Evolutionary conservation across 1,140 invertebrate genomes (phyloP), one percentile per base, ranked within the genome.

Genomic region (Drosophila navojoa): DNA sequence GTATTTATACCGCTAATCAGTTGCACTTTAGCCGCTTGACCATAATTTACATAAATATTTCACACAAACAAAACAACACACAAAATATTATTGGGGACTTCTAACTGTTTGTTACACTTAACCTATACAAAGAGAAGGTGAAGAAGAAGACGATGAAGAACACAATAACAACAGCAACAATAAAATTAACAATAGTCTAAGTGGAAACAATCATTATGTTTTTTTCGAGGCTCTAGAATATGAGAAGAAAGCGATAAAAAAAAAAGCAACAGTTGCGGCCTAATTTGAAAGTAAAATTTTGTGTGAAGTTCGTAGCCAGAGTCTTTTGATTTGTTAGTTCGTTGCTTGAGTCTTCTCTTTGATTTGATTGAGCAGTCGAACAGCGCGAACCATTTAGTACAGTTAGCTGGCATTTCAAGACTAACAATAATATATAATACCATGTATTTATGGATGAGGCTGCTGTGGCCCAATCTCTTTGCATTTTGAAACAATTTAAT

Each of bases 231-330:
- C 22, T 57, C 74, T 57, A 82, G 82, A 82, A 82, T 53, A 32
- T 82, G 79, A 79, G 82, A 87, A 89, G 79, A 87, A 89, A 87
- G 84, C 84, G 84, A 87, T 87, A 87, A 87, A 87, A 89, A 87
- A 87, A 89, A 38, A 38, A 87, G 82, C 82, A 87, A 87, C 82
- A 87, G 82, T 74, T 87, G 84, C 84, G 84, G 84, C 84, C 84
- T 87, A 87, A 87, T 87, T 87, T 87, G 84, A 87, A 87, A 87
- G 84, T 87, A 87, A 87, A 87, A 87, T 87, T 87, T 44, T 44
- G 42, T 44, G n/a, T n/a, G 22, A 38, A 9, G 59, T 54, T 64
- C 61, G 49, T 54, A 47, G 49, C 22, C 25, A 27, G 7, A 64
- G 62, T 64, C 62, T 64, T 64, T 64, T 63, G 60, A 50, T 63